A percentile compares a stretch with the other conserved stretches of the same genome.
These are phyloP conservation scores for Pluvialis apricaria DNA, from an alignment of 2,113 vertebrate species.

Conservation along the genomic window DNA sequence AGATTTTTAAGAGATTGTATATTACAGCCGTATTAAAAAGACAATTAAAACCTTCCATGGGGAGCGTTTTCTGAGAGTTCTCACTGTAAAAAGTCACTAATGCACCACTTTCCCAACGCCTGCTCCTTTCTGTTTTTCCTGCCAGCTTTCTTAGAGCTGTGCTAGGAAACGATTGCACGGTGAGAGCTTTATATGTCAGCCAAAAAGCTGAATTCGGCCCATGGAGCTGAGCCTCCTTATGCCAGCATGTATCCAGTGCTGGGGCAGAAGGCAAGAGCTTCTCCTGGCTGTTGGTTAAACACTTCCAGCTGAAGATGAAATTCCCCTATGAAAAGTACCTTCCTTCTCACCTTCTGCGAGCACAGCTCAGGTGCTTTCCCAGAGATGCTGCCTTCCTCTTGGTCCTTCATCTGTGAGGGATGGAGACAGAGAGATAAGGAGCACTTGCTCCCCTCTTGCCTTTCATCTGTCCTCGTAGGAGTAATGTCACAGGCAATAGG, in stretches of 20 bases:
- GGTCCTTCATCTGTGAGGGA: neutral
- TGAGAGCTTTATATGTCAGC: neutral
- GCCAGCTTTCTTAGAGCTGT: neutral
- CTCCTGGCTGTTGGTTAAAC: neutral
- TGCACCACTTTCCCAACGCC: neutral
- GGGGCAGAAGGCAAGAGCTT: neutral
- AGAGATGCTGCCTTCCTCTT: neutral
- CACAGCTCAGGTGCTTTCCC: neutral
- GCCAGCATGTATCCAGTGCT: neutral
- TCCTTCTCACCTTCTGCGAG: neutral
- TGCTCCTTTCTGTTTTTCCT: neutral
- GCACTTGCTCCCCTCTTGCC: neutral
- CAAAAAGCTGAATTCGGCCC: neutral
- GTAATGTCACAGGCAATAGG: neutral
- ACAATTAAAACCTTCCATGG: neutral
- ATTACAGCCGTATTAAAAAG: neutral
- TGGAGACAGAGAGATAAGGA: neutral
- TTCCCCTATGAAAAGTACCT: neutral
- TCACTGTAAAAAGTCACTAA: neutral
- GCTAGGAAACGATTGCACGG: neutral
- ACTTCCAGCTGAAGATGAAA: neutral
- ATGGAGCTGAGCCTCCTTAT: neutral
- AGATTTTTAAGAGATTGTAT: constrained; percentile 32
- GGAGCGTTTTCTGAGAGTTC: neutral
- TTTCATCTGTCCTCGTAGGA: neutral